Conservation (phyloP, 2,888 invertebrate species). For the Philaethria dido region DNA sequence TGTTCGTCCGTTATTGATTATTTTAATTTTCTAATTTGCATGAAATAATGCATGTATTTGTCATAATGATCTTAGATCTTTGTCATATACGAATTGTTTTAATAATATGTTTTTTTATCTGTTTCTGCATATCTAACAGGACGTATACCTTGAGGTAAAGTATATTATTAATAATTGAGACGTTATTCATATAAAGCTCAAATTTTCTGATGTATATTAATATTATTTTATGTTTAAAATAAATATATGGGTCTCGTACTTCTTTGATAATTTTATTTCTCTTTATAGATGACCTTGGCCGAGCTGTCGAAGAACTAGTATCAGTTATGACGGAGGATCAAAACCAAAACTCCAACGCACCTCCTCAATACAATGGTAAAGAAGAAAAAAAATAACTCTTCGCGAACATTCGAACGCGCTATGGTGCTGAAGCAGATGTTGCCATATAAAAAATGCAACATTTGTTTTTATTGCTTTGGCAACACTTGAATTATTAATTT, state of each 20-base stretch:
- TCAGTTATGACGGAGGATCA: slow-evolving; percentile 93
- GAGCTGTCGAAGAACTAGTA: slow-evolving; percentile 94
- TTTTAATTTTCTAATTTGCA: slow-evolving; percentile 37
- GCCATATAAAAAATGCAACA: slow-evolving; percentile 36
- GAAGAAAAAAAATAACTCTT: slow-evolving; percentile 59
- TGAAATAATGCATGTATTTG: slow-evolving; percentile 22
- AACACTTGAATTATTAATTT: slow-evolving; percentile 61
- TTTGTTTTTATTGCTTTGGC: slow-evolving; percentile 58
- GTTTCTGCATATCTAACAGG: slow-evolving; percentile 66
- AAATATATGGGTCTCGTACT: too few relatives aligned
- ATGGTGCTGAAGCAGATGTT: slow-evolving; percentile 46
- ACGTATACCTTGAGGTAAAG: slow-evolving; percentile 80
- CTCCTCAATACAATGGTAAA: slow-evolving; percentile 80
- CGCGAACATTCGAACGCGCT: slow-evolving; percentile 48
- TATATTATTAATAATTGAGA: not conserved
- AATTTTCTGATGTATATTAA: too few relatives aligned
- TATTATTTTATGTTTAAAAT: too few relatives aligned
- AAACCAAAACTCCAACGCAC: slow-evolving; percentile 61
- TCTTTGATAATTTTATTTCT: too few relatives aligned
- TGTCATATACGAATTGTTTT: not conserved
- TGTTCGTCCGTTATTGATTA: slow-evolving; percentile 44
- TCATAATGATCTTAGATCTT: not conserved
- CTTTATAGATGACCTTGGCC: slow-evolving; percentile 90
- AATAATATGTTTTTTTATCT: slow-evolving; percentile 43
- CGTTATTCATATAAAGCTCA: too few relatives aligned